Evolutionary conservation across 1,140 invertebrate species (phyloP).

Genomic region (Leptinotarsa defecta): DNA sequence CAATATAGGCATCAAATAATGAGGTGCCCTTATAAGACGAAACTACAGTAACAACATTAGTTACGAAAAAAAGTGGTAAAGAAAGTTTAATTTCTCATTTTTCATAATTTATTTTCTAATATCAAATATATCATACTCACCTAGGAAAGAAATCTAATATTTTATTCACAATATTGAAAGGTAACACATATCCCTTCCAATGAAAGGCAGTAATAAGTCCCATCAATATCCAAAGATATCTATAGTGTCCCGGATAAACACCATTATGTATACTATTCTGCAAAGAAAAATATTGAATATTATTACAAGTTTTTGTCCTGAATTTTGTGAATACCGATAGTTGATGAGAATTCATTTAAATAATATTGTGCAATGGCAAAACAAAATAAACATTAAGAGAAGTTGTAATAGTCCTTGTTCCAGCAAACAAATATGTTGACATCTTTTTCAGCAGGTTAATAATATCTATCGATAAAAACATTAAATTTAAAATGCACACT

Average conservation of each 20-base stretch:
- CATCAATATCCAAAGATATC: conserved; percentile 81
- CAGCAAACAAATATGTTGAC: too few relatives aligned
- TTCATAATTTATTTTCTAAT: too few relatives aligned
- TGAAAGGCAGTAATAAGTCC: conserved; percentile 78
- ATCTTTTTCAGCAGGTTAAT: conserved; percentile 1
- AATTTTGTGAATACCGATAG: too few relatives aligned
- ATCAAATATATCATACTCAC: conserved; percentile 57
- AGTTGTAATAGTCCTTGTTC: too few relatives aligned
- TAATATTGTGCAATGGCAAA: background rate
- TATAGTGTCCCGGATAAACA: conserved; percentile 90
- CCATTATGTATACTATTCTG: conserved; percentile 95
- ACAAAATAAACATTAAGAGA: background rate
- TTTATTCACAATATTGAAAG: conserved; percentile 70
- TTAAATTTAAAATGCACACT: background rate
- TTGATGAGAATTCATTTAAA: too few relatives aligned
- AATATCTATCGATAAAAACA: background rate
- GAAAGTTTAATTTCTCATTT: too few relatives aligned
- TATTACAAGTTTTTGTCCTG: background rate
- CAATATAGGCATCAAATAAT: too few relatives aligned
- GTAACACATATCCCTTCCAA: conserved; percentile 78
- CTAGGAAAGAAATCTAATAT: conserved; percentile 66
- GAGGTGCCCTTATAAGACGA: too few relatives aligned
- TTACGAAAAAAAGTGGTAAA: too few relatives aligned
- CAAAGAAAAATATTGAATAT: conserved; percentile 42
- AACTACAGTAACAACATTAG: too few relatives aligned